Evolutionary conservation across 2,113 vertebrate species (phyloP).

Genomic region (Motacilla tschutschensis): DNA sequence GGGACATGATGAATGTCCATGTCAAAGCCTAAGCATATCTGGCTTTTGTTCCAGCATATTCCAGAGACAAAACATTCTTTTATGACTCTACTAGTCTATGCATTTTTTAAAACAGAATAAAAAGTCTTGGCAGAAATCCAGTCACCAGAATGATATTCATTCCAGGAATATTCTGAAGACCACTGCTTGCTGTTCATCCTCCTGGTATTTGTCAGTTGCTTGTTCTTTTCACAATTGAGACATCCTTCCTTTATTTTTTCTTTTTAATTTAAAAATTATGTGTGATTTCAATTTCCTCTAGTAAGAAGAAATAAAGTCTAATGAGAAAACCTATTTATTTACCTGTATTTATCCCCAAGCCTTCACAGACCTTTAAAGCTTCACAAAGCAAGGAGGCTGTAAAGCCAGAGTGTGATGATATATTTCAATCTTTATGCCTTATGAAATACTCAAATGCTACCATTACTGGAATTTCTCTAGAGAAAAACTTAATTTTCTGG

Average conservation of each 20-base stretch:
- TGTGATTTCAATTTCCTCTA: background rate
- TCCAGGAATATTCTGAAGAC: conserved; percentile 62
- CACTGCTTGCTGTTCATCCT: conserved; percentile 38
- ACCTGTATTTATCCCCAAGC: background rate
- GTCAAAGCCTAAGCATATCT: conserved; percentile 57
- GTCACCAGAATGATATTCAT: conserved; percentile 63
- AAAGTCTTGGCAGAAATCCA: conserved; percentile 68
- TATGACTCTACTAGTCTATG: conserved; percentile 48
- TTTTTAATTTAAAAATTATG: background rate
- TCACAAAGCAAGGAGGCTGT: background rate
- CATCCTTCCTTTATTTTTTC: background rate
- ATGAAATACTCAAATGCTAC: background rate
- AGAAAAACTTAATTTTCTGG: background rate
- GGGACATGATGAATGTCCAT: conserved; percentile 56
- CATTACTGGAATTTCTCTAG: background rate
- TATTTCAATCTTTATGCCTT: background rate
- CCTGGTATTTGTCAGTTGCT: conserved; percentile 27
- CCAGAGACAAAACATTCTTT: conserved; percentile 65
- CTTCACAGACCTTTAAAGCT: background rate
- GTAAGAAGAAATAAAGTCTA: background rate
- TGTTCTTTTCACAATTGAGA: conserved; percentile 22
- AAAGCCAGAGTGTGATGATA: background rate
- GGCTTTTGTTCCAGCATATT: conserved; percentile 61
- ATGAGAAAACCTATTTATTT: background rate
- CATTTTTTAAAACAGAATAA: conserved; percentile 69